Conservation (phyloP, 1,140 invertebrate genomes). For the Dufourea novaeangliae region DNA sequence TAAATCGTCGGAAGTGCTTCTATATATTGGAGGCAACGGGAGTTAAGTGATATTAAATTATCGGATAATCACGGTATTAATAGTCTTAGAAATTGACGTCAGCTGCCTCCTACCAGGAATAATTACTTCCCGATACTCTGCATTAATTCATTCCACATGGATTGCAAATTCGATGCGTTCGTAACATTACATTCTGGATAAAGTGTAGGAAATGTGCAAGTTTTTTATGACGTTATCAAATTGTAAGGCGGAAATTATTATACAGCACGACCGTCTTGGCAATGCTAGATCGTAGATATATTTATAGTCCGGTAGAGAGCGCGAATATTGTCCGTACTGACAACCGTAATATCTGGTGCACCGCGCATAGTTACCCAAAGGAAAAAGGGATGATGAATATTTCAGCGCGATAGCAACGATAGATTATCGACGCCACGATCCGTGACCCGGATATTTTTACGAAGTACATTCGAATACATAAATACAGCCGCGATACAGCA, state of each 20-base stretch:
- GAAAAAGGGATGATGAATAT: constrained; percentile 42
- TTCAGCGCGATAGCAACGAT: constrained; percentile 33
- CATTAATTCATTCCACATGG: neutral
- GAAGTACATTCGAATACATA: constrained; percentile 24
- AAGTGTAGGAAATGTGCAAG: neutral
- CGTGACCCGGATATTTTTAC: constrained; percentile 19
- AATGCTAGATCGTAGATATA: neutral
- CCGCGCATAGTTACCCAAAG: neutral
- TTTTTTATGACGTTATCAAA: neutral
- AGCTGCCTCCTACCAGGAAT: neutral
- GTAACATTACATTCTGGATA: neutral
- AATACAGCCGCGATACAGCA: constrained; percentile 14
- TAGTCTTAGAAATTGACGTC: neutral
- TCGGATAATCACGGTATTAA: neutral
- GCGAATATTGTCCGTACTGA: neutral
- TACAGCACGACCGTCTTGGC: neutral
- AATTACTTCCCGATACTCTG: neutral
- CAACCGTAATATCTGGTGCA: neutral
- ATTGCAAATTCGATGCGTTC: neutral
- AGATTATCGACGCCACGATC: constrained; percentile 31
- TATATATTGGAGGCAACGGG: neutral
- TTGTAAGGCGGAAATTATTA: neutral
- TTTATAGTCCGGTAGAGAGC: neutral
- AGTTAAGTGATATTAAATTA: neutral
- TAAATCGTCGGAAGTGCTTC: neutral